A percentile compares a stretch with the other conserved stretches of the same genome.
phyloP scores from a whole-genome alignment of 2,888 invertebrate genomes.

The Desoria tigrina region DNA sequence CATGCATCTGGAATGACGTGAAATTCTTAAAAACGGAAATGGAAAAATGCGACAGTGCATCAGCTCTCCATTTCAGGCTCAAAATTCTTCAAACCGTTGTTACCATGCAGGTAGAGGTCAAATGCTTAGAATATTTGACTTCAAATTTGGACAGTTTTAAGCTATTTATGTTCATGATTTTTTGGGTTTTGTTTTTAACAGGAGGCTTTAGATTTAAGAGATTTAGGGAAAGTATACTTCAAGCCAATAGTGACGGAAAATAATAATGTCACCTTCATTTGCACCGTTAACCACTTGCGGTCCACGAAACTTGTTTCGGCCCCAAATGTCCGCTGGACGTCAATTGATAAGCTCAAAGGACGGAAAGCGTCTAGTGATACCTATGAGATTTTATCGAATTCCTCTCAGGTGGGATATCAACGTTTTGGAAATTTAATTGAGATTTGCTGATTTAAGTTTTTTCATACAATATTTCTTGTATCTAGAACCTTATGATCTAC shows the following conservation, averaged over 20 bases:
- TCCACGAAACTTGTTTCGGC: slow-evolving; percentile 84
- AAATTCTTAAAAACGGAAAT: slow-evolving; percentile 87
- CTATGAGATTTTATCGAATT: not conserved
- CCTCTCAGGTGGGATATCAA: slow-evolving; percentile 13
- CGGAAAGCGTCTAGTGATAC: slow-evolving; percentile 29
- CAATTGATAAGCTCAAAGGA: slow-evolving; percentile 68
- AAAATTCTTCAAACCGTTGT: slow-evolving; percentile 89
- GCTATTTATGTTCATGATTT: not conserved
- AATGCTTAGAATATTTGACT: not conserved
- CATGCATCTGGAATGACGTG: slow-evolving; percentile 96
- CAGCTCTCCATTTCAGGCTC: slow-evolving; percentile 82
- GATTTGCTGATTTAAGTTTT: not conserved
- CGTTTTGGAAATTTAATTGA: slow-evolving; percentile 6
- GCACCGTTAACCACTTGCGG: slow-evolving; percentile 77
- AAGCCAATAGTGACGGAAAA: slow-evolving; percentile 82
- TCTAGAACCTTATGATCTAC: slow-evolving; percentile 65
- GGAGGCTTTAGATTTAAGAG: slow-evolving; percentile 84
- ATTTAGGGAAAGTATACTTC: slow-evolving; percentile 92
- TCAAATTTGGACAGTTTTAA: too few species aligned
- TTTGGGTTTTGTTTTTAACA: too few species aligned
- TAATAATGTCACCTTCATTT: slow-evolving; percentile 81
- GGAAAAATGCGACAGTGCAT: slow-evolving; percentile 89
- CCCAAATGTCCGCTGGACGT: slow-evolving; percentile 88
- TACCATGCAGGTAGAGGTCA: slow-evolving; percentile 70
- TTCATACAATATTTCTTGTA: slow-evolving; percentile 20